Percentiles rank a stretch among this genome's conserved stretches.
Evolutionary conservation across 2,888 invertebrate genomes (phyloP).

Genomic region (Silvanus unidentatus): DNA sequence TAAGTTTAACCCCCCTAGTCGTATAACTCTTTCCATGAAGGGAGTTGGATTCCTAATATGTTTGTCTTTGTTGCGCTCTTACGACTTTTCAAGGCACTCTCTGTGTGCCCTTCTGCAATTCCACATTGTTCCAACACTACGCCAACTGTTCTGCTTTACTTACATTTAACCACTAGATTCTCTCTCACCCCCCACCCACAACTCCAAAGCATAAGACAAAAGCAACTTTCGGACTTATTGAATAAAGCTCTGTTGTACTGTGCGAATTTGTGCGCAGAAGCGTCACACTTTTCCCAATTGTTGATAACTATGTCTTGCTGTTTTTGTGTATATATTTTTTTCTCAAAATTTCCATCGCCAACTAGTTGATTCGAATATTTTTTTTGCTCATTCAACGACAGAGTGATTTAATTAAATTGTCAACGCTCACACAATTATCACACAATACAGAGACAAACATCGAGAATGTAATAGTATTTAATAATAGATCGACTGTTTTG

Average conservation of each 20-base stretch:
- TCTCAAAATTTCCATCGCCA: no score
- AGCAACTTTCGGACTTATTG: conserved; percentile 36
- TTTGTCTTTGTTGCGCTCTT: conserved; percentile 2
- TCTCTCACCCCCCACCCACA: not conserved
- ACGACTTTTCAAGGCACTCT: not conserved
- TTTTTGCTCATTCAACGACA: no score
- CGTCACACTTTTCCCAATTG: conserved; percentile 22
- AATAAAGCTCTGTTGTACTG: conserved; percentile 33
- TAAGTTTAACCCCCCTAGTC: conserved; percentile 23
- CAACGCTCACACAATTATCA: no score
- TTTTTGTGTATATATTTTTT: no score
- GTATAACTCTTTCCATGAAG: conserved; percentile 30
- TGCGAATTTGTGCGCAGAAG: conserved; percentile 30
- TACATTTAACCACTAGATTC: no score
- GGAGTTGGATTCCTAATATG: conserved; percentile 8
- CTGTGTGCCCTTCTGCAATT: no score
- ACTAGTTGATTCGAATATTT: no score
- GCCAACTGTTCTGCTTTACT: no score
- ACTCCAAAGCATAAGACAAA: conserved; percentile 19
- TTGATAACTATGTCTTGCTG: conserved; percentile 24
- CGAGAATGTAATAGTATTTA: not conserved
- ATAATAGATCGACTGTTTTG: conserved; percentile 5
- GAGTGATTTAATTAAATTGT: no score
- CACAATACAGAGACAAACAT: no score
- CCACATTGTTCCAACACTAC: no score